Base-by-base conservation (phyloP, 2,888 invertebrate species). In the Incurvaria masculella region DNA sequence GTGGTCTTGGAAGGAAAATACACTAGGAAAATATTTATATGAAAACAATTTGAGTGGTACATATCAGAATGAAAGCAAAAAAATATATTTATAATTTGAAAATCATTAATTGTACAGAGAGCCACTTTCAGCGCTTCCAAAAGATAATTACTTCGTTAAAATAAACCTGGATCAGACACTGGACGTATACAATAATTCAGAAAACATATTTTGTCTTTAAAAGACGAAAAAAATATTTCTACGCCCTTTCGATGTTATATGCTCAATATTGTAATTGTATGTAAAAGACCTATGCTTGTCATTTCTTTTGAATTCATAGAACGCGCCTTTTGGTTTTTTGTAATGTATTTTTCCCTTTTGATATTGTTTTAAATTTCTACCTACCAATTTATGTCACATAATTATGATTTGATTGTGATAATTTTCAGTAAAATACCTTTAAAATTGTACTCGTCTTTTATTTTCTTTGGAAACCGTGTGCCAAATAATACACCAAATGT, bases 151-250 rank as follows among this genome's bases (percentile, higher is more conserved):
- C n/a, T n/a, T n/a, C n/a, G n/a, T n/a, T n/a, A n/a, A n/a, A n/a
- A n/a, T n/a, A n/a, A n/a, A n/a, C n/a, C n/a, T n/a, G n/a, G n/a
- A n/a, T n/a, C n/a, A n/a, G n/a, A n/a, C n/a, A n/a, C n/a, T 33
- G 14, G 14, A 33, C 61, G 38, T 38, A 60, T 65, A 69, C 64
- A 68, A 69, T 66, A 66, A 65, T 57, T 52, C n/a, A n/a, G n/a
- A n/a, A n/a, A n/a, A n/a, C n/a, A n/a, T n/a, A 14, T 33, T 44
- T 57, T 71, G 72, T 71, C 72, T 61, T 58, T 62, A 64, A 66
- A 66, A 59, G 64, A 69, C 68, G 65, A 66, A 69, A 65, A 55
- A 46, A n/a, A n/a, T n/a, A n/a, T n/a, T n/a, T n/a, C n/a, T n/a
- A n/a, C n/a, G n/a, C n/a, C n/a, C n/a, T 40, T 45, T 45, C n/a